These are phyloP conservation scores for Thamnophis sirtalis DNA, from an alignment of 2,113 vertebrate genomes.

Conservation along the genomic window DNA sequence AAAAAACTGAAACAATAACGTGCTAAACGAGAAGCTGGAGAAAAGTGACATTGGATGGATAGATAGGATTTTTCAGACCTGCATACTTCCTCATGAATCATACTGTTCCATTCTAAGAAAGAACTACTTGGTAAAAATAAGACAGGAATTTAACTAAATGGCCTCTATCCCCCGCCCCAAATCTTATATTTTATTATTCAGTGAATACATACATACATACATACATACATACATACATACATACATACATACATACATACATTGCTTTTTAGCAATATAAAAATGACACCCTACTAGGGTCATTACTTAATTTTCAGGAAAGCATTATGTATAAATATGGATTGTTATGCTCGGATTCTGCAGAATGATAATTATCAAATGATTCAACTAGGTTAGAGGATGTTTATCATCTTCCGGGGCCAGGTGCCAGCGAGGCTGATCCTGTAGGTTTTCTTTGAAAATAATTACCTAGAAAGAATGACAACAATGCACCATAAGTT, in stretches of 20 bases:
- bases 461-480: not conserved
- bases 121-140: not conserved
- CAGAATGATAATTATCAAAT: not conserved
- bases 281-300: no score
- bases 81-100: not conserved
- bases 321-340: not conserved
- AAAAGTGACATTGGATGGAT: not conserved
- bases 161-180: not conserved
- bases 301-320: not conserved
- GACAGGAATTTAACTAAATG: not conserved
- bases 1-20: not conserved
- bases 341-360: not conserved
- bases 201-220: no score
- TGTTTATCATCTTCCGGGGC: not conserved
- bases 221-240: no score
- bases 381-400: not conserved
- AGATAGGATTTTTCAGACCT: not conserved
- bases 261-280: not conserved
- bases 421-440: not conserved
- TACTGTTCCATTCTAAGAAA: not conserved
- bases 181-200: not conserved
- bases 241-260: no score
- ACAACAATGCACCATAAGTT: not conserved
- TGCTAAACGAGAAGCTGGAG: not conserved
- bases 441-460: not conserved